A percentile compares a stretch with the other conserved stretches of the same genome.
phyloP scores from a whole-genome alignment of 2,113 vertebrate genomes.

The Polypterus senegalus region DNA sequence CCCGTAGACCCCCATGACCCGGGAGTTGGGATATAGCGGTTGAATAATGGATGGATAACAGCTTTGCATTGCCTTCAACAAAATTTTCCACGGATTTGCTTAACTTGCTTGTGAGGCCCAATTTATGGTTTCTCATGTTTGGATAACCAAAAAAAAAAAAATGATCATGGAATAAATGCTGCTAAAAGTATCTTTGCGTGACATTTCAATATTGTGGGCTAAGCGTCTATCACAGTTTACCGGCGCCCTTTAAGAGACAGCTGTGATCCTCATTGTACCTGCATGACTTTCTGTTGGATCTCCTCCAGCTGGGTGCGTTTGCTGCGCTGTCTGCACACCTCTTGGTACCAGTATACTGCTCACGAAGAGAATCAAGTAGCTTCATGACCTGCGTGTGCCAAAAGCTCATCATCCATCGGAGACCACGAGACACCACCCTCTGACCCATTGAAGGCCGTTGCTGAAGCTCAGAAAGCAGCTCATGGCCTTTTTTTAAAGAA shows the following conservation, averaged over 20 bases:
- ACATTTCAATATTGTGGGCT: too few relatives aligned
- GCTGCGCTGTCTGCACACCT: constrained; percentile 85
- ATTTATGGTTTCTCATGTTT: too few relatives aligned
- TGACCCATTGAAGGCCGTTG: constrained; percentile 85
- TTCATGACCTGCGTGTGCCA: constrained; percentile 97
- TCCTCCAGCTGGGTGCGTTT: constrained; percentile 92
- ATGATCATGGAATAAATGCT: too few relatives aligned
- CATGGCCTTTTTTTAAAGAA: constrained; percentile 64
- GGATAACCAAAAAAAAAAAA: too few relatives aligned
- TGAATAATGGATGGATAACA: too few relatives aligned
- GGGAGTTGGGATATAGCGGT: too few relatives aligned
- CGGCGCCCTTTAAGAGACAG: not conserved
- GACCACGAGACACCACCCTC: constrained; percentile 88
- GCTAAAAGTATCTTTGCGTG: too few relatives aligned
- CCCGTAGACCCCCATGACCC: too few relatives aligned
- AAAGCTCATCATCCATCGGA: constrained; percentile 92
- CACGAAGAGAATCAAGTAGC: constrained; percentile 83
- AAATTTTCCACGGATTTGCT: too few relatives aligned
- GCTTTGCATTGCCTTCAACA: too few relatives aligned
- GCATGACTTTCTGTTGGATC: constrained; percentile 95
- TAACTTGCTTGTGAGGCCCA: too few relatives aligned
- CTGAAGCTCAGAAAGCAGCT: constrained; percentile 88
- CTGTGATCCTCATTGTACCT: constrained; percentile 54
- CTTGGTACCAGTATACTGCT: constrained; percentile 95
- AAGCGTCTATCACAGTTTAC: constrained; percentile 5